phyloP scores from a whole-genome alignment of 2,113 vertebrate genomes.

The Festucalex cinctus region DNA sequence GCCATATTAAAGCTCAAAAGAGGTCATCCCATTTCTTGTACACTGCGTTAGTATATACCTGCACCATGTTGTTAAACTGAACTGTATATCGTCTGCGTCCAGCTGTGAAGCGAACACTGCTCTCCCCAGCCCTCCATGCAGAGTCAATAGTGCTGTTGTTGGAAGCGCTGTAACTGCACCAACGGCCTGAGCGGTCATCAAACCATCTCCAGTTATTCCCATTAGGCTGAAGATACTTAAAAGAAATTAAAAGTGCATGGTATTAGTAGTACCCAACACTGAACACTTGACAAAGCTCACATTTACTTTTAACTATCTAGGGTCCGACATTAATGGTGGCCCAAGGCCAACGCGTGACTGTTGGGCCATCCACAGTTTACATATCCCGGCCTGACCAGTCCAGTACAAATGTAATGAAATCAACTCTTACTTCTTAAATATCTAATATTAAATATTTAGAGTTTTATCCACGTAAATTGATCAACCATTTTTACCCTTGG shows the following conservation, averaged over 20 bases:
- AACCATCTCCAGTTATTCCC: slow-evolving; percentile 96
- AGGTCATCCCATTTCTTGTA: background rate
- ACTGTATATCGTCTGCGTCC: slow-evolving; percentile 89
- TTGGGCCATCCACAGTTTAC: no score
- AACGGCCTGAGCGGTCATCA: slow-evolving; percentile 91
- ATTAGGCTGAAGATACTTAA: slow-evolving; percentile 87
- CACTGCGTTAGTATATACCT: slow-evolving; percentile 67
- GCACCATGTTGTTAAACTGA: slow-evolving; percentile 94
- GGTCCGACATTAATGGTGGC: no score
- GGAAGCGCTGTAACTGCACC: slow-evolving; percentile 93
- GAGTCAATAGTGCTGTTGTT: slow-evolving; percentile 94
- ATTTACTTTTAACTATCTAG: background rate
- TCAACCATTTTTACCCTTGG: no score
- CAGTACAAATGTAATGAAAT: no score
- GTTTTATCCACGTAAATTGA: no score
- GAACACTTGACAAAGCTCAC: background rate
- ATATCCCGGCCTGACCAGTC: no score
- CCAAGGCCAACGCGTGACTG: no score
- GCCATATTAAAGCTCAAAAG: background rate
- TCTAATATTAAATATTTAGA: no score
- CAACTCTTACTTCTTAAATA: no score
- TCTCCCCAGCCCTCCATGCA: slow-evolving; percentile 89
- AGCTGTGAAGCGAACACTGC: slow-evolving; percentile 90
- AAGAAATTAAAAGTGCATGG: background rate
- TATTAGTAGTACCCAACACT: background rate